Evolutionary conservation across 2,113 vertebrate species (phyloP).

Genomic region (Parus major): DNA sequence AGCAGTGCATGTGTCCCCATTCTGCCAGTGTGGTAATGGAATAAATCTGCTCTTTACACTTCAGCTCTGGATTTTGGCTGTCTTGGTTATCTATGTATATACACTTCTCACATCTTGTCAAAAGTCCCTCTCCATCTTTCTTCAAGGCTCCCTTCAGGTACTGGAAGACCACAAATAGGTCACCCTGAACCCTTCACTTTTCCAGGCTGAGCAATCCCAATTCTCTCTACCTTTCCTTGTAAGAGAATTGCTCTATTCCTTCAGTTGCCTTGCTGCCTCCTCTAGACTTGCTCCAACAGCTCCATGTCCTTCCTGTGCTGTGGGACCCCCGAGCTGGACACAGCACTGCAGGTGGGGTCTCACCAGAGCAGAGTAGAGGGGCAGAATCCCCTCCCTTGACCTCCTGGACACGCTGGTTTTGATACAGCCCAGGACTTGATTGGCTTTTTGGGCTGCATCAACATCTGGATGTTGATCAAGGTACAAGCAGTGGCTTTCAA

Average conservation of each 20-base stretch:
- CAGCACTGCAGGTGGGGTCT: neutral
- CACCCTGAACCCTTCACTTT: neutral
- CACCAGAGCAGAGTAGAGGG: neutral
- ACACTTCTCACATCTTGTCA: neutral
- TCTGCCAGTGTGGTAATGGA: neutral
- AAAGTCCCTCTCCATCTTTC: neutral
- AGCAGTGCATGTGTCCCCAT: neutral
- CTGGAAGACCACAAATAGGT: neutral
- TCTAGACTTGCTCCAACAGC: neutral
- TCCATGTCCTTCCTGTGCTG: neutral
- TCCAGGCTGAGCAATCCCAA: neutral
- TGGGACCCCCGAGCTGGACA: neutral
- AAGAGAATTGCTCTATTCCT: neutral
- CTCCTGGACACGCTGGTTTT: rapidly evolving
- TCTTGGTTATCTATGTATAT: neutral
- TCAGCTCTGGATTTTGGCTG: neutral
- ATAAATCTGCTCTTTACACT: neutral
- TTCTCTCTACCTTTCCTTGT: neutral
- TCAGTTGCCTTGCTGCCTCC: neutral
- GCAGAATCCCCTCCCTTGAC: neutral
- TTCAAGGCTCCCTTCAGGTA: neutral
- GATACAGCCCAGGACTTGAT: neutral
- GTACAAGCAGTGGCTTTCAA: neutral
- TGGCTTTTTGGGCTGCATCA: neutral
- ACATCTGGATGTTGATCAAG: neutral